phyloP scores from a whole-genome alignment of 2,888 invertebrate species.

The Cylindroiulus punctatus region DNA sequence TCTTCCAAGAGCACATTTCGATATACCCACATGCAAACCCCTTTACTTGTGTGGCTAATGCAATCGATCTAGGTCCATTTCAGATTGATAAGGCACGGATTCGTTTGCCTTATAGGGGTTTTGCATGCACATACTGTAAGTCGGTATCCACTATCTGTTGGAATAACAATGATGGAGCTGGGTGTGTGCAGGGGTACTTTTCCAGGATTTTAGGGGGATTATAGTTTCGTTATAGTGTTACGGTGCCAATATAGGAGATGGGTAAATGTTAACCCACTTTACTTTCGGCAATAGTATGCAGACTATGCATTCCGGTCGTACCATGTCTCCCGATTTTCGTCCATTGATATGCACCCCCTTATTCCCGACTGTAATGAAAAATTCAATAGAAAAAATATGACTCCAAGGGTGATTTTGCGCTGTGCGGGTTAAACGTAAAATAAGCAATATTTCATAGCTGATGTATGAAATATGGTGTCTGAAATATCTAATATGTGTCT shows the following conservation, averaged over 20 bases:
- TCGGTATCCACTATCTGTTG: background rate
- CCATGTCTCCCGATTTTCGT: slow-evolving; percentile 7
- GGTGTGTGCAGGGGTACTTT: slow-evolving; percentile 1
- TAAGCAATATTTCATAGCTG: slow-evolving; percentile 48
- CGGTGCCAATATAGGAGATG: slow-evolving; percentile 30
- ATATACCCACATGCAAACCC: background rate
- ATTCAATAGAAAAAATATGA: slow-evolving; percentile 43
- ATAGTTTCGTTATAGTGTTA: slow-evolving; percentile 42
- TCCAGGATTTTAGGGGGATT: slow-evolving; percentile 12
- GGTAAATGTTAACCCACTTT: slow-evolving; percentile 38
- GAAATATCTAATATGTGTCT: slow-evolving; percentile 46
- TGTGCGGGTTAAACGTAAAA: slow-evolving; percentile 50
- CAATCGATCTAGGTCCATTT: background rate
- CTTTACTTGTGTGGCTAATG: background rate
- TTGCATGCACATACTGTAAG: background rate
- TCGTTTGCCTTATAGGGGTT: background rate
- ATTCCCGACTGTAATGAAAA: slow-evolving; percentile 32
- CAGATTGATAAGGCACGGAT: slow-evolving; percentile 43
- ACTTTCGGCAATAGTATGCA: slow-evolving; percentile 15
- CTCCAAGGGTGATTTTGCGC: slow-evolving; percentile 45
- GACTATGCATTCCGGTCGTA: background rate
- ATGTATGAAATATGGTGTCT: slow-evolving; percentile 50
- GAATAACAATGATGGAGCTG: slow-evolving; percentile 16
- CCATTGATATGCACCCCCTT: slow-evolving; percentile 45
- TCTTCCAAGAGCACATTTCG: background rate